phyloP scores from a whole-genome alignment of 2,888 invertebrate genomes.

The Polydrusus tereticollis region DNA sequence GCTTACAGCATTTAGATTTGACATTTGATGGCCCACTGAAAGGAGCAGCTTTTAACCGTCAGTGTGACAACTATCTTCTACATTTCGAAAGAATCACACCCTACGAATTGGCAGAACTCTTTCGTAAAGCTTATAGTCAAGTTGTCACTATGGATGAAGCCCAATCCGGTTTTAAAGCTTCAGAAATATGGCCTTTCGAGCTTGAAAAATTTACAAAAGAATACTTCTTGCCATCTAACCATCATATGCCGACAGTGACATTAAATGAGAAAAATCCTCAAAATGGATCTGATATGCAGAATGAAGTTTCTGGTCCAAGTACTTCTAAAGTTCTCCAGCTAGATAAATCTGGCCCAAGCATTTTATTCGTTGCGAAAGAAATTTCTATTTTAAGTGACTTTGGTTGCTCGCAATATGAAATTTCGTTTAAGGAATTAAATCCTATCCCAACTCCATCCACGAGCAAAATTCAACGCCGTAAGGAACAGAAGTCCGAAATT shows the following conservation, averaged over 20 bases:
- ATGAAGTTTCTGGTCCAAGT: slow-evolving; percentile 1
- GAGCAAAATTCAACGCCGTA: slow-evolving; percentile 15
- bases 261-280: too few relatives aligned
- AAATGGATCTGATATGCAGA: slow-evolving; percentile 1
- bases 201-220: not conserved
- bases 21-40: slow-evolving; percentile 9
- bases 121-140: too few relatives aligned
- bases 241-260: too few relatives aligned
- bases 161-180: slow-evolving; percentile 25
- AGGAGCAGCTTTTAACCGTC: not conserved
- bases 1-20: slow-evolving; percentile 36
- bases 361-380: not conserved
- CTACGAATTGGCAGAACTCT: too few relatives aligned
- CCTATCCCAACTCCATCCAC: not conserved
- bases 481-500: slow-evolving; percentile 17
- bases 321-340: not conserved
- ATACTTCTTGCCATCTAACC: slow-evolving; percentile 15
- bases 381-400: too few relatives aligned
- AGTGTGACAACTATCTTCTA: too few relatives aligned
- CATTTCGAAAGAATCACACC: too few relatives aligned
- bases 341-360: not conserved
- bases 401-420: too few relatives aligned
- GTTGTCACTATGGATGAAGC: slow-evolving; percentile 21
- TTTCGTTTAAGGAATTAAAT: slow-evolving; percentile 2
- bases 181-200: slow-evolving; percentile 16